A percentile compares a stretch with the other conserved stretches of the same genome.
Conservation (phyloP, 1,140 invertebrate genomes). For the Drosophila funebris region DNA sequence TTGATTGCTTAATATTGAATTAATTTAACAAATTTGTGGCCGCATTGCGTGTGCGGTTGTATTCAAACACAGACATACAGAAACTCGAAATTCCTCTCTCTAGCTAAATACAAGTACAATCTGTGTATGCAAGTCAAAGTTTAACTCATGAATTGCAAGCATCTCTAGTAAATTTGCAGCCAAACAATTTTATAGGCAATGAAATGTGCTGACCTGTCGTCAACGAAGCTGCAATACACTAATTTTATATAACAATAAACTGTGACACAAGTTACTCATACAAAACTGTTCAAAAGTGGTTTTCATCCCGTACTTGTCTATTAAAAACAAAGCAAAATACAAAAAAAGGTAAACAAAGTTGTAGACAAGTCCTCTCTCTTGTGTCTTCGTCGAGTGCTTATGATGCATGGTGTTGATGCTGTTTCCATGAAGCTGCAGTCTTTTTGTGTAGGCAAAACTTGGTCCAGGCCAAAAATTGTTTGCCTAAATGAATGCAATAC, state of each 20-base stretch:
- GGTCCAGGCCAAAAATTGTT: slow-evolving; percentile 32
- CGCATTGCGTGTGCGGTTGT: slow-evolving; percentile 44
- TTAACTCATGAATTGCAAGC: no score
- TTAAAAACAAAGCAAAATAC: no score
- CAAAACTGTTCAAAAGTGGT: background rate
- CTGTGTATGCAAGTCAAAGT: slow-evolving; percentile 28
- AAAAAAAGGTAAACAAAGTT: background rate
- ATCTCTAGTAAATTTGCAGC: slow-evolving; percentile 31
- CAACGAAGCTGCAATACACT: no score
- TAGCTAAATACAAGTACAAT: slow-evolving; percentile 75
- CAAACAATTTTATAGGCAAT: slow-evolving; percentile 59
- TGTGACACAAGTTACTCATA: background rate
- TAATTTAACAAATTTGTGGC: slow-evolving; percentile 77
- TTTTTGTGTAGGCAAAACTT: slow-evolving; percentile 33
- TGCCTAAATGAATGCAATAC: slow-evolving; percentile 55
- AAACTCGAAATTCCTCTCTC: slow-evolving; percentile 31
- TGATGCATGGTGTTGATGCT: slow-evolving; percentile 20
- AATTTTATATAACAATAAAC: no score
- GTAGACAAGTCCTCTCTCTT: background rate
- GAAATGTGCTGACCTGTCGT: slow-evolving; percentile 71
- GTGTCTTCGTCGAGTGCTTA: background rate
- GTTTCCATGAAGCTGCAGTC: background rate
- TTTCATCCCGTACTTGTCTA: background rate
- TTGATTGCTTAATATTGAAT: slow-evolving; percentile 80
- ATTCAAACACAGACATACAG: slow-evolving; percentile 10